Evolutionary conservation across 2,888 invertebrate species (phyloP).

Genomic region (Euphydryas editha): DNA sequence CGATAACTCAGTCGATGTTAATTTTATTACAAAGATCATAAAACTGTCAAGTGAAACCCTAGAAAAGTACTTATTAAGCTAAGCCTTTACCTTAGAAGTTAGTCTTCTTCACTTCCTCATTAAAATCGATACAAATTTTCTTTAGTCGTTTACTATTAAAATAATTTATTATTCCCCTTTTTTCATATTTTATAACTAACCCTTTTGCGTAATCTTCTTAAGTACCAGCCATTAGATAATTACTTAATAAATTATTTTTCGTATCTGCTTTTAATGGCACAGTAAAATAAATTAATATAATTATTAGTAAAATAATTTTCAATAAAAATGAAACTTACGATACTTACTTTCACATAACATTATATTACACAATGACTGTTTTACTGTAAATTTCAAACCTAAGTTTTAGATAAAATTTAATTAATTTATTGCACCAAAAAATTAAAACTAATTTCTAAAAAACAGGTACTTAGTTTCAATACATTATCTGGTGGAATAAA

Average conservation of each 20-base stretch:
- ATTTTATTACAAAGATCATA: too few species aligned
- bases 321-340: background rate
- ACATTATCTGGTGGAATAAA: too few species aligned
- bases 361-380: background rate
- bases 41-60: constrained; percentile 9
- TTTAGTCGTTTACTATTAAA: background rate
- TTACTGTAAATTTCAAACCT: too few species aligned
- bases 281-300: background rate
- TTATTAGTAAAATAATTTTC: constrained; percentile 3
- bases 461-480: too few species aligned
- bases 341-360: background rate
- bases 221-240: background rate
- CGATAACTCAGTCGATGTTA: too few species aligned
- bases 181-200: background rate
- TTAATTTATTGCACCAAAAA: too few species aligned
- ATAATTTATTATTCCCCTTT: background rate
- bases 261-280: background rate
- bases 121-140: background rate
- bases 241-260: constrained; percentile 1
- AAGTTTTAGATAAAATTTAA: too few species aligned
- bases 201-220: background rate
- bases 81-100: constrained; percentile 13
- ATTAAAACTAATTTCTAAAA: too few species aligned
- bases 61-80: background rate
- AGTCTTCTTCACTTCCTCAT: constrained; percentile 9